A percentile compares a stretch with the other conserved stretches of the same genome.
Evolutionary conservation across 1,140 invertebrate genomes (phyloP).

Genomic region (Eupeodes corollae): DNA sequence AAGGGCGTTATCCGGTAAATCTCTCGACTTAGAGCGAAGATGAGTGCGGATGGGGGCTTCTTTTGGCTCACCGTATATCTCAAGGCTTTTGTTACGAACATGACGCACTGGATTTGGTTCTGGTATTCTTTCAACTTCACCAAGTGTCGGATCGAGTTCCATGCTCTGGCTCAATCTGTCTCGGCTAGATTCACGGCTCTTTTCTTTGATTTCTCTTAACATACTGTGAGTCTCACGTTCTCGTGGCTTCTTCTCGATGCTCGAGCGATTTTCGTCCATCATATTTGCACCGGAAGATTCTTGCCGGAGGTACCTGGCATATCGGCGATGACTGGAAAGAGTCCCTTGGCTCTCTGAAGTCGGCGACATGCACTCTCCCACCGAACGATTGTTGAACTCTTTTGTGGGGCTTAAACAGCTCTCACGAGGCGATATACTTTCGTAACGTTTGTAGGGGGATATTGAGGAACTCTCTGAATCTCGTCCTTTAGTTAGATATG

Average conservation of each 20-base stretch:
- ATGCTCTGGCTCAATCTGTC: conserved; percentile 1
- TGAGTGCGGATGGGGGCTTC: background rate
- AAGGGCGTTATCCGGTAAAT: too few relatives aligned
- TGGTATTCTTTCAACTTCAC: conserved; percentile 4
- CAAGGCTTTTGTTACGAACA: conserved; percentile 30
- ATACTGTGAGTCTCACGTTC: conserved; percentile 52
- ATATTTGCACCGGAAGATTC: conserved; percentile 39
- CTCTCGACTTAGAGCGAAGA: too few relatives aligned
- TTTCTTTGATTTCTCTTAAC: conserved; percentile 51
- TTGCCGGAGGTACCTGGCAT: conserved; percentile 60
- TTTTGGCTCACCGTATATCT: conserved; percentile 15
- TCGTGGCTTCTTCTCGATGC: conserved; percentile 56
- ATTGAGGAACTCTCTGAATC: conserved; percentile 7
- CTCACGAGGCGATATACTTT: conserved; percentile 1
- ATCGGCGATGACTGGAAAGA: conserved; percentile 43
- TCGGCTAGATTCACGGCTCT: conserved; percentile 24
- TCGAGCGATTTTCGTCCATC: conserved; percentile 53
- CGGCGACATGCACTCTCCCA: conserved; percentile 9
- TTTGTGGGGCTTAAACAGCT: background rate
- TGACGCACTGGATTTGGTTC: conserved; percentile 12
- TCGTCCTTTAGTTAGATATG: conserved; percentile 19
- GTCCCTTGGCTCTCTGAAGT: conserved; percentile 33
- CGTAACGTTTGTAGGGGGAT: conserved; percentile 19
- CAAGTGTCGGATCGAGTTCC: background rate
- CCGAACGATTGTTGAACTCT: conserved; percentile 15